Base-by-base conservation (phyloP, 2,888 invertebrate genomes). In the Kryphioiulus occultus region DNA sequence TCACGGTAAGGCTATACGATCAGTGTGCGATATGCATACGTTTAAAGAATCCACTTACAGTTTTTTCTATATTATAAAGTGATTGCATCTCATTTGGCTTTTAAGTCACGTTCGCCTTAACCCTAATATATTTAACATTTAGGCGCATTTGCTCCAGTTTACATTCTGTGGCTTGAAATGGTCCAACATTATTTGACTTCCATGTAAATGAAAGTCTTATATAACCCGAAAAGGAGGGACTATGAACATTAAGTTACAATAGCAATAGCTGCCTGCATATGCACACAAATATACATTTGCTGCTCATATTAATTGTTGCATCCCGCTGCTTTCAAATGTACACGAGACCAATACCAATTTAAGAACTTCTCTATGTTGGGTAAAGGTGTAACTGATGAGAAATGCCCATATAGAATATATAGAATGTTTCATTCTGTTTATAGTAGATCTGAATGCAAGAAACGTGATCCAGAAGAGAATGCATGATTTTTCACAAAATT, bases 61-160 rank as follows among this genome's bases (percentile, higher is more conserved):
- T n/a, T 68, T 68, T 68, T 68, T 68, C 68, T 68, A 68, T 68
- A 68, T 68, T 68, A 68, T 68, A 68, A 68, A 68, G 68, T 68
- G 68, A 68, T 68, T 68, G 68, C 68, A 26, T 68, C 68, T 68
- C 68, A 68, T 68, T 68, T 68, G 26, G 68, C 68, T 26, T 68
- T 68, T 68, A 68, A 68, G 68, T 68, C 68, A 68, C 68, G 68
- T 68, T 26, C 68, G 26, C 68, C 68, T 68, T 68, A 68, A 68
- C 68, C 68, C 68, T 68, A 68, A 68, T 22, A 22, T 22, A 26
- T n/a, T 68, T 68, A 68, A 68, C 68, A 68, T 68, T 68, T 68
- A 26, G 68, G 68, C 26, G 68, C 68, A 68, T 68, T 68, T 68
- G 26, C 68, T 68, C 68, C 68, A 26, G 68, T n/a, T 68, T 68